Base-by-base conservation (phyloP, 2,113 vertebrate species). In the Oncorhynchus clarkii region DNA sequence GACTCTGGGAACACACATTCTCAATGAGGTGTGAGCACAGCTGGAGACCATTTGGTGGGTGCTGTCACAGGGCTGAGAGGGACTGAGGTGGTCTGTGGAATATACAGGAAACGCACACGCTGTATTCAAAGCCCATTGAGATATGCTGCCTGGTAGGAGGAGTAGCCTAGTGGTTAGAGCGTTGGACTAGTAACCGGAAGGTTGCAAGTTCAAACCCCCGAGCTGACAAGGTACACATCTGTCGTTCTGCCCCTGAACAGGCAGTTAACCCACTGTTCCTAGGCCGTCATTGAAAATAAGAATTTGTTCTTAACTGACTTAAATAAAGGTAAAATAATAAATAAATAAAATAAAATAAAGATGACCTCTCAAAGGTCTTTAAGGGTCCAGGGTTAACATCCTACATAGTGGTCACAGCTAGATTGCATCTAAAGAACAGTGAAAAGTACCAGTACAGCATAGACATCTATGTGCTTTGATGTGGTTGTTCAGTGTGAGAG, bases 61-160 rank as follows among this genome's bases (percentile, higher is more conserved):
- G 39, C 39, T 45, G 2, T 4, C 54, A 11, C 39, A 45, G 39
- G 26, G 18, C 62, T 31, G 24, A 62, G 70, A 6, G 2, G 65
- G 73, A 86, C 65, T 70, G 74, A 74, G 75, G 67, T 70, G 76
- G 78, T 84, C 39, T 82, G 71, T 11, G 2, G 65, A 73, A 70
- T 48, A 31, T 62, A 66, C 69, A 22, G 60, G 2, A 24, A 9
- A 29, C 66, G 5, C 5, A 62, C 8, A 13, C 34, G 48, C 27
- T 16, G 51, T 57, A 11, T 57, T 45, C 54, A 60, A 60, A 60
- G 2, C 20, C 59, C 14, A 60, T 16, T 22, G 59, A 62, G 18
- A 22, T 22, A n/a, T 22, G 9, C 18, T 62, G 20, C 16, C n/a
- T 62, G 59, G 51, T 54, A 4, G 14, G 20, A 16, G 49, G 18